Evolutionary conservation across 1,140 invertebrate species (phyloP).

Genomic region (Adelges cooleyi): DNA sequence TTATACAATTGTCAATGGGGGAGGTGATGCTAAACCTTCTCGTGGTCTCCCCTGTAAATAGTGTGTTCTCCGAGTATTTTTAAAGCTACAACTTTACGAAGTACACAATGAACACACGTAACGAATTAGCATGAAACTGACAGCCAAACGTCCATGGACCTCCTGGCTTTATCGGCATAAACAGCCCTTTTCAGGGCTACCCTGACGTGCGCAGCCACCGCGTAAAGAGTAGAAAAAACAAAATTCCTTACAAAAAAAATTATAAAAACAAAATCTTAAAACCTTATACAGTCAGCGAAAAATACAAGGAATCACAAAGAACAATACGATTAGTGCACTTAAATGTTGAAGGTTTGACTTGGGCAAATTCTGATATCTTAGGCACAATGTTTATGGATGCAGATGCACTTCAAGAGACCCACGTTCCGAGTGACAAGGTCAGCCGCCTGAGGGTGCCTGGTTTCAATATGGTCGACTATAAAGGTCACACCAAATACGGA

Average conservation of each 20-base stretch:
- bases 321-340: neutral
- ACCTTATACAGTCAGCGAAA: neutral
- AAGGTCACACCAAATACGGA: neutral
- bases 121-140: neutral
- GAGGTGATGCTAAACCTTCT: too few species aligned
- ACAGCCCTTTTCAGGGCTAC: neutral
- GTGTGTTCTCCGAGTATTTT: too few species aligned
- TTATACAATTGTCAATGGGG: too few species aligned
- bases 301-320: neutral
- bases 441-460: neutral
- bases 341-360: neutral
- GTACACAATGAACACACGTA: too few species aligned
- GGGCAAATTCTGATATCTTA: neutral
- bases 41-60: too few species aligned
- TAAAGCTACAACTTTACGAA: too few species aligned
- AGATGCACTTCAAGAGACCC: slow-evolving; percentile 15
- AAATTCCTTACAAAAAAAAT: neutral
- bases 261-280: neutral
- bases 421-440: neutral
- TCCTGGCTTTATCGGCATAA: neutral
- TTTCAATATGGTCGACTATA: neutral
- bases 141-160: neutral
- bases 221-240: neutral
- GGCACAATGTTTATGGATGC: neutral
- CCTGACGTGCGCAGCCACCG: neutral